Conservation (phyloP, 2,113 vertebrate genomes). For the Mus musculus region DNA sequence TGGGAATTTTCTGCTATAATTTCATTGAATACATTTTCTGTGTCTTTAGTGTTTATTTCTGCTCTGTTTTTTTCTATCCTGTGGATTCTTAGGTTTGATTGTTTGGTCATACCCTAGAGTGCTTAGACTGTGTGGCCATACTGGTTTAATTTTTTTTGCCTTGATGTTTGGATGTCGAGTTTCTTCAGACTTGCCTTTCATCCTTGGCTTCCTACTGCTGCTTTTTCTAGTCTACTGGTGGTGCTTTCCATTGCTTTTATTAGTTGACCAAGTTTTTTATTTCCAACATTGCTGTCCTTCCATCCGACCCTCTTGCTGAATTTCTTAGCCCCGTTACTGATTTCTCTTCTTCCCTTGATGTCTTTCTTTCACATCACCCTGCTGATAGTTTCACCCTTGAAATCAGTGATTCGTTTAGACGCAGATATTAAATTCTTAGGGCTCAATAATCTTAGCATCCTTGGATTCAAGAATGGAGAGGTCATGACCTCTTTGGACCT, state of each 20-base stretch:
- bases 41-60: neutral
- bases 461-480: neutral
- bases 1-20: neutral
- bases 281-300: neutral
- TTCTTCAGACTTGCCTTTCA: neutral
- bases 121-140: neutral
- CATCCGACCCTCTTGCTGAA: neutral
- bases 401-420: neutral
- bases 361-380: neutral
- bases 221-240: neutral
- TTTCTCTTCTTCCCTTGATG: neutral
- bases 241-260: neutral
- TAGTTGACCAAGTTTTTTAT: neutral
- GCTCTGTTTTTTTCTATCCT: neutral
- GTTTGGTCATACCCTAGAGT: neutral
- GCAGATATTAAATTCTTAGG: neutral
- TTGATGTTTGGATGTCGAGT: neutral
- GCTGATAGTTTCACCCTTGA: neutral
- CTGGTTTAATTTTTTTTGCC: neutral
- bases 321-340: neutral
- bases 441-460: neutral
- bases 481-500: neutral
- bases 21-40: neutral
- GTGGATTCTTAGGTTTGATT: neutral
- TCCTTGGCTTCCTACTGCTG: neutral